Conservation (phyloP, 1,140 invertebrate species). For the Bombus huntii region DNA sequence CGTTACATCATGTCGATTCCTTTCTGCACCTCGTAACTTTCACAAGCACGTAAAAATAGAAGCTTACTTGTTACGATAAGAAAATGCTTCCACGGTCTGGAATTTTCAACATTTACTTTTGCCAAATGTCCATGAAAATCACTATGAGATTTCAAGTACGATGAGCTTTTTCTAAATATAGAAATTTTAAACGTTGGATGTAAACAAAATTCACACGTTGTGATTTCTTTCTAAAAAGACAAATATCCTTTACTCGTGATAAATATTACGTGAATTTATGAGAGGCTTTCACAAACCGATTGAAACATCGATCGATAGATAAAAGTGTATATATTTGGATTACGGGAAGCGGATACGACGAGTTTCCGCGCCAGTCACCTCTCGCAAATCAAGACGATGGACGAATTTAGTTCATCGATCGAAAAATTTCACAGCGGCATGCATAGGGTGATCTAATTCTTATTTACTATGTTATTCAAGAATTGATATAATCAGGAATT, state of each 20-base stretch:
- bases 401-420: not conserved
- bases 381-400: not conserved
- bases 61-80: not conserved
- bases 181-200: not conserved
- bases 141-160: too few species aligned
- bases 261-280: not conserved
- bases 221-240: not conserved
- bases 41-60: not conserved
- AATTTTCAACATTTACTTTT: not conserved
- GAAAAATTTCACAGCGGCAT: not conserved
- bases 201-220: not conserved
- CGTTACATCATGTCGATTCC: conserved; percentile 41
- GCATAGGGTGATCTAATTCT: not conserved
- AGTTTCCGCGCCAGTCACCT: not conserved
- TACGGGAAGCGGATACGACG: not conserved
- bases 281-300: not conserved
- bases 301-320: not conserved
- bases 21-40: conserved; percentile 23
- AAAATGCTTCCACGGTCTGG: not conserved
- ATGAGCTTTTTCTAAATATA: not conserved
- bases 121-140: not conserved
- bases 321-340: not conserved
- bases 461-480: not conserved
- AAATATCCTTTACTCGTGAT: not conserved
- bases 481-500: too few species aligned